phyloP scores from a whole-genome alignment of 2,888 invertebrate genomes.

The Apodemia duryi region DNA sequence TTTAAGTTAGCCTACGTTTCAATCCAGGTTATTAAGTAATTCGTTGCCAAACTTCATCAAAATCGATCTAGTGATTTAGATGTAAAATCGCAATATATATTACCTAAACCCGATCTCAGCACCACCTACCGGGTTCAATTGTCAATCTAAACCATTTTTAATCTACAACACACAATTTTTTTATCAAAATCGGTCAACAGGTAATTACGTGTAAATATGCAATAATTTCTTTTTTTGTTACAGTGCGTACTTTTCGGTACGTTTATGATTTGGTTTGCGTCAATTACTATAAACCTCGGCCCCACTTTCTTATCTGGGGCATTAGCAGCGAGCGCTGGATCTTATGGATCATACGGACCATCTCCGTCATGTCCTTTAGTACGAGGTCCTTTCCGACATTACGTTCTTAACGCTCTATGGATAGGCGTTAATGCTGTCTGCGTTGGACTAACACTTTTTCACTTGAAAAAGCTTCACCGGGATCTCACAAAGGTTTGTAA shows the following conservation, averaged over 20 bases:
- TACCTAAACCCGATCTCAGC: no score
- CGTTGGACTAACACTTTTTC: constrained; percentile 89
- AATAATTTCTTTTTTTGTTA: constrained; percentile 43
- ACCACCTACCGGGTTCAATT: no score
- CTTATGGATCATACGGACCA: constrained; percentile 82
- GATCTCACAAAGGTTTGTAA: constrained; percentile 84
- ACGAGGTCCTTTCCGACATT: constrained; percentile 92
- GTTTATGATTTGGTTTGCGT: constrained; percentile 96
- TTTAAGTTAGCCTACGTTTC: no score
- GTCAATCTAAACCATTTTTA: no score
- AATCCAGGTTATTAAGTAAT: no score
- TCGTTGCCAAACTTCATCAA: no score
- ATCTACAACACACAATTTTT: no score
- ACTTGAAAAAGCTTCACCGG: constrained; percentile 88
- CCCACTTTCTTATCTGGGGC: constrained; percentile 92
- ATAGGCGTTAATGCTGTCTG: constrained; percentile 93
- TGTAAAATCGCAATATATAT: no score
- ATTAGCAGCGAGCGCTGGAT: constrained; percentile 87
- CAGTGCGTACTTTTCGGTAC: constrained; percentile 94
- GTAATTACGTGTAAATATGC: not conserved
- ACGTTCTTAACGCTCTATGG: constrained; percentile 94
- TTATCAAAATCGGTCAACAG: no score
- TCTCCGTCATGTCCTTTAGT: constrained; percentile 92
- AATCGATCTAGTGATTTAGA: no score
- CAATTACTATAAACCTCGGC: constrained; percentile 93